A percentile compares a stretch with the other conserved stretches of the same genome.
Conservation (phyloP, 2,888 invertebrate species). For the Amphipyra tragopoginis region DNA sequence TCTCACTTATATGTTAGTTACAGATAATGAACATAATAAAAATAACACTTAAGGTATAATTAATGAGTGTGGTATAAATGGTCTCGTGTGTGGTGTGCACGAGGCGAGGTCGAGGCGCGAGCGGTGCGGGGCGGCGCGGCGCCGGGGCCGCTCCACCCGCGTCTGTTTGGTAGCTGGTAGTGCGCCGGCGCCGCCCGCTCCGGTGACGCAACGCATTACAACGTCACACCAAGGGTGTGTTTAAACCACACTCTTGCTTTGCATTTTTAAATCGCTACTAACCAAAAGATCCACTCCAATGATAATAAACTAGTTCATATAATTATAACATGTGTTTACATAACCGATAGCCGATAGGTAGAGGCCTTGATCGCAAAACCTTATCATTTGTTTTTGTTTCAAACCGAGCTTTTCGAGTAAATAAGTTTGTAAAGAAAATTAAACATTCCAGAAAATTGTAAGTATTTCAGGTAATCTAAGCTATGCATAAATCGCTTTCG, state of each 20-base stretch:
- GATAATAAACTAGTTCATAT: conserved; percentile 5
- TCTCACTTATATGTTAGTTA: conserved; percentile 13
- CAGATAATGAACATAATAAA: conserved; percentile 35
- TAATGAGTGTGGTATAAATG: conserved; percentile 54
- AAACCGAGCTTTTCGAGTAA: conserved; percentile 13
- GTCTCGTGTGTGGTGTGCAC: conserved; percentile 70
- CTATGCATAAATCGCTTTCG: conserved; percentile 24
- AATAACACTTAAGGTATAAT: conserved; percentile 29
- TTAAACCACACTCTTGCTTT: conserved; percentile 17
- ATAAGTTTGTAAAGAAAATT: conserved; percentile 28
- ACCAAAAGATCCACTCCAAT: conserved; percentile 5
- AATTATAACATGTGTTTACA: conserved; percentile 19
- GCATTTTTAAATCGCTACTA: conserved; percentile 14
- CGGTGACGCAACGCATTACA: conserved; percentile 76
- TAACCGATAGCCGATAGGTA: conserved; percentile 15
- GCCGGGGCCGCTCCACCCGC: conserved; percentile 40
- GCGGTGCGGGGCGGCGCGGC: conserved; percentile 46
- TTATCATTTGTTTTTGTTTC: conserved; percentile 35
- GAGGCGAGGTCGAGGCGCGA: conserved; percentile 72
- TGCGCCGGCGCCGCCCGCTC: conserved; percentile 34
- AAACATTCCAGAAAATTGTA: conserved; percentile 20
- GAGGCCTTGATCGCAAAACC: conserved; percentile 33
- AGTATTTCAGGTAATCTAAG: conserved; percentile 33
- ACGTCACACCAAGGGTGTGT: conserved; percentile 49
- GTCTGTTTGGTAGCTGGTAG: background rate